Base-by-base conservation (phyloP, 2,797 vertebrate genomes). In the Otolemur crassicaudatus region DNA sequence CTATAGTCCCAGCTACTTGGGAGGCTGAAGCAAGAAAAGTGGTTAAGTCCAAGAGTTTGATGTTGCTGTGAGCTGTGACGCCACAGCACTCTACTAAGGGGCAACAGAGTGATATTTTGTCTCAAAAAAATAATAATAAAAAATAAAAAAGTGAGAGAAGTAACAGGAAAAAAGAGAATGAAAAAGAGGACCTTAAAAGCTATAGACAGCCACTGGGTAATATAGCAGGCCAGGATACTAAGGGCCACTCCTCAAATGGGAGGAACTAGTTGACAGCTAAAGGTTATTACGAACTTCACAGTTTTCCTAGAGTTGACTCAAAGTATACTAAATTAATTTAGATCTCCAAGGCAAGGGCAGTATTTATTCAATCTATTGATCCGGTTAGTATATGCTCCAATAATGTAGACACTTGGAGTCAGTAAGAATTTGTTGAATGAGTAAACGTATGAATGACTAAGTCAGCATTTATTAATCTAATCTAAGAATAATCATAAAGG, bases 91-190 rank as follows among this genome's bases (percentile, higher is more conserved):
- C 49, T 49, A 49, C 49, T 14, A 49, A 49, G 49, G 49, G 49
- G 49, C 49, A 49, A 49, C 49, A 49, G 3, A 49, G 49, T 49
- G 49, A 49, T 13, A 49, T 14, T 49, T 14, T 49, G 49, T 49
- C 49, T 49, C 49, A 49, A 49, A 49, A 49, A 49, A 14, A 49
- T 40, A 40, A 40, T 40, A 49, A 49, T 49, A 49, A 4, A 14
- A 49, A 49, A 49, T 58, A 89, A 80, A 49, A 49, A 49, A 49
- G 13, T 49, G 49, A 79, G 1, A 90, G 3, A 89, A 27, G 5
- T 82, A 92, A 49, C 3, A 93, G 29, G 31, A 91, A 95, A 75
- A 37, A 82, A 79, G n/a, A 87, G 19, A 96, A 70, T 63, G 53
- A 85, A 43, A 29, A 89, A 84, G 34, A 89, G 31, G 37, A 75